A percentile compares a stretch with the other conserved stretches of the same genome.
Evolutionary conservation across 1,140 invertebrate species (phyloP).

Genomic region (Apis laboriosa): DNA sequence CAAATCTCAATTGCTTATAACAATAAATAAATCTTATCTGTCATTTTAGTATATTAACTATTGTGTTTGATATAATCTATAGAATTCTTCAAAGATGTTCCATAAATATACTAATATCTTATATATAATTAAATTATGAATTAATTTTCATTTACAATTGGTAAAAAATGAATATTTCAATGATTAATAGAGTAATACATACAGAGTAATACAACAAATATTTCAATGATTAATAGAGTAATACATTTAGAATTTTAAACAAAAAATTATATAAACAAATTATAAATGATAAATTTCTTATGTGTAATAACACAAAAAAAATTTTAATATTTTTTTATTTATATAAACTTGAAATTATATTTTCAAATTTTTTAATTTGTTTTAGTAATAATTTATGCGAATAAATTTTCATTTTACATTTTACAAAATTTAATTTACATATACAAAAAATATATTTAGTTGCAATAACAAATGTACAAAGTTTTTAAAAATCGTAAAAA

Average conservation of each 20-base stretch:
- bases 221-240: background rate
- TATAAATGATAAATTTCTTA: background rate
- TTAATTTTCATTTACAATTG: background rate
- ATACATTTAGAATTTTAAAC: background rate
- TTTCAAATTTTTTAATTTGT: slow-evolving; percentile 18
- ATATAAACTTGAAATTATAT: slow-evolving; percentile 23
- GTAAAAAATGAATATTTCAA: slow-evolving; percentile 13
- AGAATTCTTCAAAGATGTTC: too few species aligned
- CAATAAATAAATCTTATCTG: too few species aligned
- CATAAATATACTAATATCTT: background rate
- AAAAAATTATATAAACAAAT: background rate
- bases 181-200: background rate
- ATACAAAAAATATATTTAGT: slow-evolving; percentile 7
- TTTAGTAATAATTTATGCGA: slow-evolving; percentile 27
- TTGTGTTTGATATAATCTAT: too few species aligned
- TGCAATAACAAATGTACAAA: slow-evolving; percentile 23
- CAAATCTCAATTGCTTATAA: too few species aligned
- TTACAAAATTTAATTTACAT: background rate
- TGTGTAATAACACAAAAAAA: background rate
- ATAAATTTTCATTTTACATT: background rate
- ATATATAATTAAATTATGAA: background rate
- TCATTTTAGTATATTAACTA: too few species aligned
- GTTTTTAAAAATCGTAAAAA: background rate
- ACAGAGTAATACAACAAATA: slow-evolving; percentile 15
- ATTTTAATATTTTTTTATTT: slow-evolving; percentile 4